These are phyloP conservation scores for Salvator merianae DNA, from an alignment of 2,113 vertebrate genomes.

Conservation along the genomic window DNA sequence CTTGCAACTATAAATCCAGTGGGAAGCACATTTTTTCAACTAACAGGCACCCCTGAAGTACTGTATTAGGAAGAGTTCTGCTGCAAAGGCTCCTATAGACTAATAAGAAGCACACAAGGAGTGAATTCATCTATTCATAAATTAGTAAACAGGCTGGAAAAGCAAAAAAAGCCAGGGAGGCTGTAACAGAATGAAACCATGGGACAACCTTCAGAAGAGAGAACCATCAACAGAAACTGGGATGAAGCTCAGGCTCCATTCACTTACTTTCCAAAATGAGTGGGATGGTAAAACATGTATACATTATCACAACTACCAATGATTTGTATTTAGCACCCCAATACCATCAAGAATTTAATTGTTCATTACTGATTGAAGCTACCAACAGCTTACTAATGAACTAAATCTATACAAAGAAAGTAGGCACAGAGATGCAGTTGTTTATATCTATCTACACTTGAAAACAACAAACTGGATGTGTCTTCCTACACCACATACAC, in stretches of 20 bases:
- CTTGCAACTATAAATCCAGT: conserved; percentile 30
- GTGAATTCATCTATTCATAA: neutral
- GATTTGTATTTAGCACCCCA: neutral
- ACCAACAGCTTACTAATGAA: neutral
- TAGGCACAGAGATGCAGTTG: neutral
- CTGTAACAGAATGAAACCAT: neutral
- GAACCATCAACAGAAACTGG: neutral
- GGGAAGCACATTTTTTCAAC: conserved; percentile 9
- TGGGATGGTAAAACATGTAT: neutral
- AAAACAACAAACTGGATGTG: neutral
- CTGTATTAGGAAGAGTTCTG: neutral
- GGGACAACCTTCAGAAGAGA: neutral
- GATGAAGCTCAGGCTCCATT: neutral
- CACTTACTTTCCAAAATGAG: neutral
- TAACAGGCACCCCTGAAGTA: neutral
- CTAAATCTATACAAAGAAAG: neutral
- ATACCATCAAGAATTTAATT: neutral
- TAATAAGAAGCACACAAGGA: neutral
- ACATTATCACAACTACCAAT: neutral
- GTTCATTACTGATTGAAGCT: neutral
- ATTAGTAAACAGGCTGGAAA: neutral
- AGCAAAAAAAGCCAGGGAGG: neutral
- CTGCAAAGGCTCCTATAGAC: neutral
- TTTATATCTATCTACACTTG: neutral
- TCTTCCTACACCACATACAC: too few relatives aligned